Evolutionary conservation across 1,140 invertebrate species (phyloP), one percentile per base, ranked within the genome.

Genomic region (Archivesica marissinica): DNA sequence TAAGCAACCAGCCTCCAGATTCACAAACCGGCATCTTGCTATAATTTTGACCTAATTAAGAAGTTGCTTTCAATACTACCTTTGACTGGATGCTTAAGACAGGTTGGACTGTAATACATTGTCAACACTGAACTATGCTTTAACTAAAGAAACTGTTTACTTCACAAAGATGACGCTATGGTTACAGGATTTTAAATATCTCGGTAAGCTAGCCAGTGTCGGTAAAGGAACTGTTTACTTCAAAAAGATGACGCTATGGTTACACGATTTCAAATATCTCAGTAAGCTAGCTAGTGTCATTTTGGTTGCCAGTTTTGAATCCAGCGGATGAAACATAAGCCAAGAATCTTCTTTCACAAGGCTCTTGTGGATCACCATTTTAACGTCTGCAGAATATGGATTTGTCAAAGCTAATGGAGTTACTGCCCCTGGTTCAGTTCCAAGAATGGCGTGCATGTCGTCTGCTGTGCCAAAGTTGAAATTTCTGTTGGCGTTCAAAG

Each of bases 401-500:
- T 76, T 72, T 56, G 83, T 82, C 15, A 86, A 30, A 9, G 78
- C 54, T 17, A 86, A 47, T 50, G 85, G 85, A 68, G 85, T 66
- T 17, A 86, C 78, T 7, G 66, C 78, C 54, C 85, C 85, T 35
- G 70, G 56, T 23, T 74, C 38, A n/a, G 75, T 54, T n/a, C 64
- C 64, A 0, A 86, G 38, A 35, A 86, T 66, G 23, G 13, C 7
- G 4, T 20, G 4, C 78, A 86, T 74, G 28, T 79, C 78, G n/a
- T 76, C 59, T 52, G 47, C 59, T 39, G 76, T 56, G 7, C 39
- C 85, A 47, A 86, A 86, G 25, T 68, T 82, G 54, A 86, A 74
- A 76, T 86, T 86, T 41, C 85, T 61, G 56, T 76, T 30, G 20
- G 85, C 85, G 23, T 76, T 83, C 20, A 86, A 39, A 11, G 72